These are phyloP conservation scores for Fistularia tabacaria DNA, from an alignment of 2,797 vertebrate species.

Conservation along the genomic window DNA sequence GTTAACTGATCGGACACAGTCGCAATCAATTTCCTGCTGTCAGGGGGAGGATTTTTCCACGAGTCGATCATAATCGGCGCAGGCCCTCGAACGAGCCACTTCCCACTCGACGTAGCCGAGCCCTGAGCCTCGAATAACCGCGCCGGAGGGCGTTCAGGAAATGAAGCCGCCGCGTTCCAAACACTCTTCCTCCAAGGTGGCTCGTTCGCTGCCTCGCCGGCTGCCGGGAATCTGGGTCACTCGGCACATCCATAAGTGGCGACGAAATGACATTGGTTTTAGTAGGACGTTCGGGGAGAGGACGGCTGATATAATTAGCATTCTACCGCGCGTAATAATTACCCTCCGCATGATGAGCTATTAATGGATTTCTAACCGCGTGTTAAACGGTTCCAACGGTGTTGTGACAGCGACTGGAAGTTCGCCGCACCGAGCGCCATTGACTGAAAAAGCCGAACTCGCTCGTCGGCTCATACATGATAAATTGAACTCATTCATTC, in stretches of 20 bases:
- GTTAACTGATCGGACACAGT: no score
- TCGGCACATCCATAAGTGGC: conserved; percentile 47
- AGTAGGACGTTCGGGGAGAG: conserved; percentile 65
- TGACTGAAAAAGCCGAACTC: no score
- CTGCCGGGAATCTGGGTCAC: conserved; percentile 58
- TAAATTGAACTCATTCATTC: no score
- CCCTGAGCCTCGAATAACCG: no score
- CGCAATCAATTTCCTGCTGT: no score
- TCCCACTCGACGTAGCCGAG: no score
- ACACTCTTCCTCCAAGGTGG: conserved; percentile 9
- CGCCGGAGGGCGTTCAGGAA: no score
- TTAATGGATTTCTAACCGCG: conserved; percentile 59
- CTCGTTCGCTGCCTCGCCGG: conserved; percentile 18
- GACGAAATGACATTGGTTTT: conserved; percentile 73
- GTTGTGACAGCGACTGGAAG: conserved; percentile 5
- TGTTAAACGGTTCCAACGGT: conserved; percentile 45
- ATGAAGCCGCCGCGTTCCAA: no score
- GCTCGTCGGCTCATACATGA: no score
- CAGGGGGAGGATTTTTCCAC: no score
- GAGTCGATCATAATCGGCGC: no score
- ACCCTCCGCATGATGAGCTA: conserved; percentile 56
- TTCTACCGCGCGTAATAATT: conserved; percentile 64
- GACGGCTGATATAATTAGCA: conserved; percentile 72
- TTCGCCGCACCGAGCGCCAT: no score
- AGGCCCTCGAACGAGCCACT: neutral